Evolutionary conservation across 2,113 vertebrate genomes (phyloP), one percentile per base, ranked within the genome.

Genomic region (Dromaius novaehollandiae): DNA sequence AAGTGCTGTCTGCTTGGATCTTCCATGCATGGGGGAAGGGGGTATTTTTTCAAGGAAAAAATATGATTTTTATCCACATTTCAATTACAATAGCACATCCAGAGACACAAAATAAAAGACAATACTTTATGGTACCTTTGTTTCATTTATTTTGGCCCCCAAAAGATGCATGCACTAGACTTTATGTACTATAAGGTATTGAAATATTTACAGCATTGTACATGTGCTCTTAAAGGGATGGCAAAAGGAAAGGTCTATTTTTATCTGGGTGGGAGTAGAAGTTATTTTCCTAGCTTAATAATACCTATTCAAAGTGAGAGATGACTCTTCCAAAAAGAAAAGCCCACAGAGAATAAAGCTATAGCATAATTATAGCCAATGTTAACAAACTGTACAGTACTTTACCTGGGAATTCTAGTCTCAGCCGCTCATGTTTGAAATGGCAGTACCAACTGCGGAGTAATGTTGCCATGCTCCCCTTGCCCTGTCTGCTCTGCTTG

Each of bases 161-260:
- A 98, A 98, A 98, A 98, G 95, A 97, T 98, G 98, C 99, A 99
- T 99, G 99, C 99, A 99, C 98, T 99, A 99, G 98, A 98, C 97
- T 98, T 98, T 98, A 99, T 98, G 97, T 98, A 99, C 98, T 99
- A 99, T 98, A 98, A 96, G 95, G 90, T 98, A 98, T 73, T 99
- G 98, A 99, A 98, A 98, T 99, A 99, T 99, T 98, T 99, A 99
- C 99, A 99, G 93, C 96, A 97, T 98, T 98, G 98, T 98, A 98
- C 98, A 98, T 96, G 95, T 97, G 89, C 96, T 97, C 82, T 96
- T 92, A 89, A 96, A 97, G 95, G 94, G 91, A 98, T 96, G 93
- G 95, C 85, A 94, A 89, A 95, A 80, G 60, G 82, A 82, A 87
- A 94, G 46, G 70, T 95, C 78, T 88, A 42, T 89, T 88, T 96